Evolutionary conservation across 2,797 vertebrate species (phyloP).

Genomic region (Microhierax caerulescens): DNA sequence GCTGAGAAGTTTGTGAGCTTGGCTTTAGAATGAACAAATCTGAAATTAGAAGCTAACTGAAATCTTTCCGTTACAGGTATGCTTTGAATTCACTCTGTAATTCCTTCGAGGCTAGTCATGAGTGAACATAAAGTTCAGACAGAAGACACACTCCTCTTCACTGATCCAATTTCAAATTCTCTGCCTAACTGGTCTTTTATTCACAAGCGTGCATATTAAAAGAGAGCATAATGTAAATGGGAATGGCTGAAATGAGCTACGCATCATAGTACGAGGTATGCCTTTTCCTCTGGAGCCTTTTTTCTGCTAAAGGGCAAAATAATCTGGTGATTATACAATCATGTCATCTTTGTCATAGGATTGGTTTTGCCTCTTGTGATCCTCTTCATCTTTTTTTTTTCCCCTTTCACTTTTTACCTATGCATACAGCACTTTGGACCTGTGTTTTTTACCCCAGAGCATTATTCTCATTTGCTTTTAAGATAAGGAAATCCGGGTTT

Average conservation of each 20-base stretch:
- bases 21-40: neutral
- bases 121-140: neutral
- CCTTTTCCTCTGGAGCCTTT: neutral
- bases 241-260: neutral
- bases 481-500: neutral
- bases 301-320: neutral
- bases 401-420: neutral
- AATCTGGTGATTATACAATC: neutral
- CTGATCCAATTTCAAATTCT: neutral
- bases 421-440: neutral
- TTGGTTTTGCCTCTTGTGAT: neutral
- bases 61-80: neutral
- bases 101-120: neutral
- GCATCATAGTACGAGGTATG: neutral
- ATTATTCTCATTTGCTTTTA: neutral
- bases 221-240: neutral
- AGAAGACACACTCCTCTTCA: neutral
- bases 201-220: neutral
- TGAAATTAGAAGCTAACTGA: neutral
- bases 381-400: neutral
- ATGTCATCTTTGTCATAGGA: neutral
- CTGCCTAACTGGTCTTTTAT: neutral
- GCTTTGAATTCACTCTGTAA: neutral
- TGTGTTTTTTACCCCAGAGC: neutral
- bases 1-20: neutral